Base-by-base conservation (phyloP, 2,113 vertebrate genomes). In the Dendrocopos noguchii region DNA sequence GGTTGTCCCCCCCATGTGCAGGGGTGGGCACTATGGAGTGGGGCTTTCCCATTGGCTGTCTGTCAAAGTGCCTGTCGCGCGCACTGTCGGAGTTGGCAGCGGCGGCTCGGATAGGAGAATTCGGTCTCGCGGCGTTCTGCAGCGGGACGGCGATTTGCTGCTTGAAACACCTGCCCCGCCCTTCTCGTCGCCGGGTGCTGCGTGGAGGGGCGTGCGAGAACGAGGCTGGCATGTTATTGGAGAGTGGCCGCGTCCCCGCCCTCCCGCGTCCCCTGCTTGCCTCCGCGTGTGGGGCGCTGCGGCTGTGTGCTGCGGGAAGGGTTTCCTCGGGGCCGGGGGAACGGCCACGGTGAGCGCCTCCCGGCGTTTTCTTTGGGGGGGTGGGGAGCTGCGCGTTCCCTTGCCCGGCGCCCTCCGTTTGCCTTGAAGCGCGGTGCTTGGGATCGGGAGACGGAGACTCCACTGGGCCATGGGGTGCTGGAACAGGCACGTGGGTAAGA, bases 101-200 rank as follows among this genome's bases (percentile, higher is more conserved):
- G 15, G 15, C 0, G 27, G 6, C 25, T 6, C 24, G 3, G 7
- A 8, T 3, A 0, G 59, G 50, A 42, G 15, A 33, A 9, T 28
- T 44, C 6, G 42, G 33, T 12, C 21, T 21, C 10, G 7, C 24
- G 27, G 60, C 13, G 9, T 14, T 27, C 19, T 0, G 2, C 5
- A 1, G 8, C 2, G 13, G 12, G 21, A 7, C 25, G 3, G 28
- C 13, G 61, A 84, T 78, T 91, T 85, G 88, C 28, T 61, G 47
- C 3, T 7, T 1, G 22, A 1, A 2, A 42, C 72, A 57, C 46
- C 52, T 71, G 80, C 29, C 1, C 12, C 3, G 0, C 12, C 7
- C 20, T 1, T 2, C 18, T 3, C 4, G 0, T 2, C 1, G 3
- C 12, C 2, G 4, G 12, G 4, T 1, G 22, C 34, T 10, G 8